Evolutionary conservation across 2,888 invertebrate species (phyloP), one percentile per base, ranked within the genome.

Genomic region (Ichneumoninae sp.): DNA sequence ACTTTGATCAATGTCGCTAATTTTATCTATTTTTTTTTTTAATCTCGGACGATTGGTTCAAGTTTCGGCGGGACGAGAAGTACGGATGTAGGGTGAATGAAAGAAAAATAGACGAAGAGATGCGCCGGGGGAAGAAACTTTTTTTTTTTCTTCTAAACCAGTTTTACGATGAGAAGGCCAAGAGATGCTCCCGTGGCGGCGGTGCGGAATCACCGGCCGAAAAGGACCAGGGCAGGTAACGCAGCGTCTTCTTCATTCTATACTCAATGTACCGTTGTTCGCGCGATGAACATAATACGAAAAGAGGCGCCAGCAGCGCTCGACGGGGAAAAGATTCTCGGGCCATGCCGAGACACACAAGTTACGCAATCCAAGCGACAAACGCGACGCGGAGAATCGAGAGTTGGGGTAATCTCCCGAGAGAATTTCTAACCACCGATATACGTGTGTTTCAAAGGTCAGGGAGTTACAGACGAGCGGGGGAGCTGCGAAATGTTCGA

Each of bases 221-320:
- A 47, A 44, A 36, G 76, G 66, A 76, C 76, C 76, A 33, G 47
- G 33, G 16, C 8, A 62, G 47, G 47, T n/a, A 66, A 62, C 62
- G 72, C 87, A 79, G 80, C 86, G 85, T 87, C 87, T 87, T 88
- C 90, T 89, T 89, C 90, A 47, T 47, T 47, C 44, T 47, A 47
- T 91, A 93, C 93, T 93, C 93, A 92, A 91, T 92, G 89, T 93
- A 93, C 93, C 93, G 93, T 93, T 93, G 92, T 89, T 65, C 75
- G 76, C 44, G 57, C 69, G 75, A 78, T 79, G 71, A 71, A 71
- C 60, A 60, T 76, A 72, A 60, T 82, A 47, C 71, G 71, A 80
- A 75, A 76, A 62, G 57, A 74, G 69, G 52, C 65, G 74, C 69
- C 62, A 33, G n/a, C 33, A 16, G 69, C 36, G 57, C n/a, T n/a